Evolutionary conservation across 1,140 invertebrate genomes (phyloP), one percentile per base, ranked within the genome.

Genomic region (Caenorhabditis latens): DNA sequence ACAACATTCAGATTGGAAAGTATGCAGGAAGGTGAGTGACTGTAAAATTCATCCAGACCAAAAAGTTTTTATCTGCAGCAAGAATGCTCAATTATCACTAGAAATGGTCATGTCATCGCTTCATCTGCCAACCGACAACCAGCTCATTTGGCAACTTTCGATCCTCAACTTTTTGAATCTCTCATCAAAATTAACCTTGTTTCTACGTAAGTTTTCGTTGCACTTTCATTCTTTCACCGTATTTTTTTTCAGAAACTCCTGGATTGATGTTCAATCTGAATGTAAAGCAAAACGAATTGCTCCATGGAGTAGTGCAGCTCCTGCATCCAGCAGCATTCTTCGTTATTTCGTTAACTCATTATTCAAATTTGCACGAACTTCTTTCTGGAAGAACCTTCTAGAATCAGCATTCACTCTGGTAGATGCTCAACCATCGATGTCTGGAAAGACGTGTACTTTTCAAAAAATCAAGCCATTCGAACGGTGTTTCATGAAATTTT

Each of bases 51-150:
- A 16, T 19, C 46, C 16, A 21, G 8, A 24, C 1, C 14, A 8
- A 3, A 58, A 16, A 58, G 16, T 53, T 83, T 83, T 85, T 53
- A 24, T 57, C 2, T 32, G 32, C 96, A 89, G 97, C 94, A 65
- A 97, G 95, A 82, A 96, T 96, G 82, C 96, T 97, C 84, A 96
- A 96, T 92, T 97, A 96, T 87, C 95, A 95, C 85, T 46, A n/a
- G 67, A 43, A 85, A 53, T 63, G 88, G 83, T 16, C 85, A 86
- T n/a, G 96, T 97, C 93, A 96, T 97, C 94, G 96, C 95, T 91
- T 95, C 95, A 94, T 98, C 97, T 46, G 97, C 94, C 9, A 21
- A 32, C 13, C n/a, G 46, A 43, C 32, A 21, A 13, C 83, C 87
- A 40, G 46, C 53, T 40, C 79, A 83, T 63, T 50, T 87, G 19